Evolutionary conservation across 2,113 vertebrate genomes (phyloP).

Genomic region (Oreochromis spilurus): DNA sequence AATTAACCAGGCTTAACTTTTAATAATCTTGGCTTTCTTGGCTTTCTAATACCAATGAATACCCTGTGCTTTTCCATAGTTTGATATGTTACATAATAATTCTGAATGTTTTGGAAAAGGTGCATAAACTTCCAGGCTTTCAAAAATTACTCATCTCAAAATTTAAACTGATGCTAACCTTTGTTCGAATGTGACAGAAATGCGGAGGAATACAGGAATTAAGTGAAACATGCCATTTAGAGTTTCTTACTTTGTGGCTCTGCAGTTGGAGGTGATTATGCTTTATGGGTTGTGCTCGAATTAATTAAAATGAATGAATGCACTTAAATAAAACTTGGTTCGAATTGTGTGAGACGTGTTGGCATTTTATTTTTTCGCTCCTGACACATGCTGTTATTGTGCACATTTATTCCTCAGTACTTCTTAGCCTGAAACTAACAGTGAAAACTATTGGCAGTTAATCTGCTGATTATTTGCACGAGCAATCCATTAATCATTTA

Average conservation of each 20-base stretch:
- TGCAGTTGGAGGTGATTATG: background rate
- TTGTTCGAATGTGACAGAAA: background rate
- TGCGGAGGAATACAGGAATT: background rate
- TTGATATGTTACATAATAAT: background rate
- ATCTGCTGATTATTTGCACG: background rate
- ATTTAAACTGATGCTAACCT: background rate
- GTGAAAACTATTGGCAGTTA: background rate
- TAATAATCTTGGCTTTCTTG: background rate
- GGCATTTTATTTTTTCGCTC: background rate
- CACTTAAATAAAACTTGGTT: background rate
- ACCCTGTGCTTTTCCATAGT: background rate
- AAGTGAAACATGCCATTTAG: background rate
- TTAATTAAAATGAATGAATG: background rate
- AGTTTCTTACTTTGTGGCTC: background rate
- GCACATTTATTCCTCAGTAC: background rate
- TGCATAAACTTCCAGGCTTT: background rate
- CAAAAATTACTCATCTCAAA: background rate
- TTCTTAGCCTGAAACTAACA: background rate
- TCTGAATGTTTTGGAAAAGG: background rate
- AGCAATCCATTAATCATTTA: background rate
- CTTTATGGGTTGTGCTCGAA: background rate
- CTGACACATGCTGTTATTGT: background rate
- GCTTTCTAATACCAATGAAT: background rate
- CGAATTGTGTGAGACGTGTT: background rate
- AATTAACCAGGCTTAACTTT: background rate